Evolutionary conservation across 1,140 invertebrate genomes (phyloP).

Genomic region (Cotesia chilonis): DNA sequence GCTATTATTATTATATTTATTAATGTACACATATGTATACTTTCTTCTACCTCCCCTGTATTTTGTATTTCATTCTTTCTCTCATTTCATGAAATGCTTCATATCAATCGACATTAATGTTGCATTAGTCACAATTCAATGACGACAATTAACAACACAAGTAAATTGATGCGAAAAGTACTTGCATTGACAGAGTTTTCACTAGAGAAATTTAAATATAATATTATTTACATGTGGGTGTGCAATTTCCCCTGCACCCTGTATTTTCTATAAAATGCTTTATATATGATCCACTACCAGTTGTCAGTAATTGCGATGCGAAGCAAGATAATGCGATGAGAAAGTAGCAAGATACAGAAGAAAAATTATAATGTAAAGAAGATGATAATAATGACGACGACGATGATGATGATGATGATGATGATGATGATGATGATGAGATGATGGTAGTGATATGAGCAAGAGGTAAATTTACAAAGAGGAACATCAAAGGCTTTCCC

Average conservation of each 20-base stretch:
- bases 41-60: not conserved
- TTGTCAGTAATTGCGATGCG: not conserved
- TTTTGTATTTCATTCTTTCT: too few species aligned
- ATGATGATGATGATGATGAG: not conserved
- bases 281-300: not conserved
- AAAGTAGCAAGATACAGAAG: slow-evolving; percentile 21
- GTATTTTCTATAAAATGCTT: not conserved
- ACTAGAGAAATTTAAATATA: not conserved
- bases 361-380: not conserved
- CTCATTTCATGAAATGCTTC: too few species aligned
- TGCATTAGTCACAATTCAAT: too few species aligned
- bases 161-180: not conserved
- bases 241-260: not conserved
- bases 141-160: not conserved
- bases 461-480: not conserved
- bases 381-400: too few species aligned
- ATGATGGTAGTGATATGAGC: not conserved
- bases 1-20: slow-evolving; percentile 5
- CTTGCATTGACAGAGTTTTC: slow-evolving; percentile 1
- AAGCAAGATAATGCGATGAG: slow-evolving; percentile 3
- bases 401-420: too few species aligned
- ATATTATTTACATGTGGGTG: too few species aligned
- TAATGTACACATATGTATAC: not conserved
- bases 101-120: too few species aligned
- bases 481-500: slow-evolving; percentile 13